Base-by-base conservation (phyloP, 2,888 invertebrate species). In the Mesoligia furuncula region DNA sequence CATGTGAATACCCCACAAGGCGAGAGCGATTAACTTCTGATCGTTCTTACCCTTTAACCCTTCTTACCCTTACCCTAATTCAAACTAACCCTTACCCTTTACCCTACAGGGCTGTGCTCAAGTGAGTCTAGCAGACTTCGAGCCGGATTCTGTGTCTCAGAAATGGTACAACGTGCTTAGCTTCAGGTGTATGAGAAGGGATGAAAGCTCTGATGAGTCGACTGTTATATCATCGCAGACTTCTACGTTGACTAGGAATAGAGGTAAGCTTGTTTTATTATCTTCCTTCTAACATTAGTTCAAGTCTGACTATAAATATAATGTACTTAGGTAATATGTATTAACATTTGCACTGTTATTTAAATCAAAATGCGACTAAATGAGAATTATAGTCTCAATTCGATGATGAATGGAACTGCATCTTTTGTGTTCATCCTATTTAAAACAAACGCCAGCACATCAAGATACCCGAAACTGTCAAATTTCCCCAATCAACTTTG, bases 161-260 rank as follows among this genome's bases (percentile, higher is more conserved):
- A 98, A 99, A 94, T 99, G 99, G 99, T 99, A 99, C 97, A 99
- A 99, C 93, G 98, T 99, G 84, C 97, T 99, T 75, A 98, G 99
- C 94, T 95, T 95, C 89, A 92, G 95, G 45, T 95, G 95, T 87
- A 95, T 96, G 94, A 92, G 95, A 62, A 96, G 98, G 93, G 99
- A 99, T 92, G 99, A 99, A 94, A 99, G 99, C 88, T 99, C 99
- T 42, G 99, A 99, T 93, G 99, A 99, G 93, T 99, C 99, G 36
- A 99, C 99, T 0, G 99, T 99, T 85, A 99, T 99, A 88, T 99
- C 99, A 5, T 99, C 99, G 20, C 99, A 99, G 94, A 99, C 99
- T 0, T 99, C 99, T 2, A 99, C 99, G 0, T 97, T 99, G 45
- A 99, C 99, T 31, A 97, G 99, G 90, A 99, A 99, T 95, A 98